These are phyloP conservation scores for Pterocles orientalis DNA, from an alignment of 2,113 vertebrate genomes.

Conservation along the genomic window DNA sequence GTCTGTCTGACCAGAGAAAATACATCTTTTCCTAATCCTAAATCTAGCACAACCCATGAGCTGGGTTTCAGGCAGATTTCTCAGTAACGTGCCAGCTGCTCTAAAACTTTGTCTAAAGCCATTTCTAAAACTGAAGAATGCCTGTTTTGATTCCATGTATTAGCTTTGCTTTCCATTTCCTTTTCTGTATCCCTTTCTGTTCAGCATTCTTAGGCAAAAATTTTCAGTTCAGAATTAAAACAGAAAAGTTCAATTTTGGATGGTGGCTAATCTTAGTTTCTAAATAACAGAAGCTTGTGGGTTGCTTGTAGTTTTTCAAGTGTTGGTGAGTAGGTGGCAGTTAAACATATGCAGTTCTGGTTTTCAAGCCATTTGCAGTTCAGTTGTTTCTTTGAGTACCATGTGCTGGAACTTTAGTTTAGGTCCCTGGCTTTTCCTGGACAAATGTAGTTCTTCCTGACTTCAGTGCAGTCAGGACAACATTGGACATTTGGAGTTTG, in stretches of 20 bases:
- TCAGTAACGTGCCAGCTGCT: not conserved
- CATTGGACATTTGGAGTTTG: not conserved
- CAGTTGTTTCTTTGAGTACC: not conserved
- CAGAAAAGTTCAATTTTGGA: not conserved
- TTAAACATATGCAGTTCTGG: not conserved
- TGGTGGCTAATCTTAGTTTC: conserved; percentile 7
- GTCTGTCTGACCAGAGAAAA: not conserved
- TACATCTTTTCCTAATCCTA: not conserved
- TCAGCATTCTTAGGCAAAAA: not conserved
- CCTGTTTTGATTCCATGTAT: not conserved
- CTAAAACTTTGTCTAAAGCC: not conserved
- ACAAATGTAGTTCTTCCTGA: not conserved
- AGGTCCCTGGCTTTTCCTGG: not conserved
- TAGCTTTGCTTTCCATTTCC: not conserved
- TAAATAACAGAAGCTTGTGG: conserved; percentile 19
- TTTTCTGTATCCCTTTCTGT: not conserved
- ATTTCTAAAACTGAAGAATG: not conserved
- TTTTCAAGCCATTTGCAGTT: not conserved
- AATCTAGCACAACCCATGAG: not conserved
- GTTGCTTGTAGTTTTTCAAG: conserved; percentile 7
- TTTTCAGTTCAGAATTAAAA: not conserved
- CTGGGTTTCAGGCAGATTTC: not conserved
- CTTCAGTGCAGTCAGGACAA: not conserved
- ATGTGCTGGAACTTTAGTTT: not conserved
- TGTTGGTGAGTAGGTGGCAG: conserved; percentile 4